Percentiles rank a stretch among this genome's conserved stretches.
phyloP scores from a whole-genome alignment of 2,797 vertebrate genomes.

The Trachurus trachurus region DNA sequence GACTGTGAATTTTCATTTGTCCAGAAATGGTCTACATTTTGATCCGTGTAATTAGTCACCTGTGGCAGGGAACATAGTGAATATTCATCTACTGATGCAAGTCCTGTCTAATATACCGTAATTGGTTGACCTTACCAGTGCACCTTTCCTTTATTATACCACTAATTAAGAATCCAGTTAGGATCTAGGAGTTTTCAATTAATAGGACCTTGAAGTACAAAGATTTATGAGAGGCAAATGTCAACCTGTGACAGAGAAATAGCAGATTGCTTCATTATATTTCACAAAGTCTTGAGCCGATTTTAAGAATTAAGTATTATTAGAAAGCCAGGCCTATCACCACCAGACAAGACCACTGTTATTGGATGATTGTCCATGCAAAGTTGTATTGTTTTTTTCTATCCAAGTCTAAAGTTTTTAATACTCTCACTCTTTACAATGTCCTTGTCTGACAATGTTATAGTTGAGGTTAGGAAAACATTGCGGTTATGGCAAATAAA shows the following conservation, averaged over 20 bases:
- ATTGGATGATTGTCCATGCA: not conserved
- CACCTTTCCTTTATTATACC: slow-evolving; percentile 29
- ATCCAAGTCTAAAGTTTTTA: not conserved
- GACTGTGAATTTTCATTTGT: not conserved
- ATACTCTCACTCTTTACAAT: not conserved
- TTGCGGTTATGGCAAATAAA: not conserved
- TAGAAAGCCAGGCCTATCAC: not conserved
- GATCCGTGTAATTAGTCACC: slow-evolving; percentile 17
- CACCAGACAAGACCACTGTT: not conserved
- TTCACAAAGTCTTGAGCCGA: not conserved
- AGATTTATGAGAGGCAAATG: slow-evolving; percentile 9
- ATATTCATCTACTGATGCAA: slow-evolving; percentile 18
- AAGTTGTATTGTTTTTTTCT: too few species aligned
- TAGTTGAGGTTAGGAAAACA: not conserved
- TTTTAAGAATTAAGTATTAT: too few species aligned
- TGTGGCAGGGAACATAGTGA: not conserved
- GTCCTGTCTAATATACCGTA: slow-evolving; percentile 25
- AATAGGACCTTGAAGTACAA: slow-evolving; percentile 29
- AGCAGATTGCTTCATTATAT: not conserved
- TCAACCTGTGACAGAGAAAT: not conserved
- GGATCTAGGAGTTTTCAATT: slow-evolving; percentile 6
- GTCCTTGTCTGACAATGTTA: not conserved
- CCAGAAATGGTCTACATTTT: not conserved
- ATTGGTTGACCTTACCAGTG: slow-evolving; percentile 38
- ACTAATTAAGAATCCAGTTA: slow-evolving; percentile 44